These are phyloP conservation scores for Metacarcinus magister DNA, from an alignment of 2,888 invertebrate genomes.

Conservation along the genomic window DNA sequence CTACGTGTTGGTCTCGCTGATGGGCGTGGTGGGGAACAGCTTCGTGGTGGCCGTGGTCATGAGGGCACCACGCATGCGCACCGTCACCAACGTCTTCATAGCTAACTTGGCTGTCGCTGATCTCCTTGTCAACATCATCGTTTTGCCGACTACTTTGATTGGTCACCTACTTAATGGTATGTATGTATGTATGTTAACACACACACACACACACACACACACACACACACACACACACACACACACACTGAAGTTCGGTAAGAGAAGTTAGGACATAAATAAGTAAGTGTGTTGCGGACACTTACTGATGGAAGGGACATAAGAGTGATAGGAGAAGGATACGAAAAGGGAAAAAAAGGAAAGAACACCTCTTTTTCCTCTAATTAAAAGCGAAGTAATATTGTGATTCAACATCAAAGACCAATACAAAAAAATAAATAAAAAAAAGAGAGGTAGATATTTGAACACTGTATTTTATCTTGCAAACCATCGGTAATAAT, in stretches of 20 bases:
- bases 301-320: background rate
- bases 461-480: no score
- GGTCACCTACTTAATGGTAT: conserved; percentile 72
- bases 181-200: background rate
- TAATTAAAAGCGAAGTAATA: no score
- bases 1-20: conserved; percentile 75
- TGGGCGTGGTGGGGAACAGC: conserved; percentile 77
- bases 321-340: background rate
- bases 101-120: conserved; percentile 78
- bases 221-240: conserved; percentile 63
- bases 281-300: background rate
- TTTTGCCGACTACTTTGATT: conserved; percentile 76
- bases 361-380: no score
- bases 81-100: conserved; percentile 79
- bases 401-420: no score
- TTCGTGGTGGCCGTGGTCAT: conserved; percentile 78
- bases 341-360: no score
- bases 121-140: conserved; percentile 74
- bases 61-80: conserved; percentile 71
- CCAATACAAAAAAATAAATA: no score
- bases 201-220: conserved; percentile 57
- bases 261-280: background rate
- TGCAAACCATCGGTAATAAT: no score
- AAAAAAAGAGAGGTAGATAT: no score
- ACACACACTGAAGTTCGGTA: background rate